Conservation (phyloP, 2,797 vertebrate species). For the Acanthurus tractus region DNA sequence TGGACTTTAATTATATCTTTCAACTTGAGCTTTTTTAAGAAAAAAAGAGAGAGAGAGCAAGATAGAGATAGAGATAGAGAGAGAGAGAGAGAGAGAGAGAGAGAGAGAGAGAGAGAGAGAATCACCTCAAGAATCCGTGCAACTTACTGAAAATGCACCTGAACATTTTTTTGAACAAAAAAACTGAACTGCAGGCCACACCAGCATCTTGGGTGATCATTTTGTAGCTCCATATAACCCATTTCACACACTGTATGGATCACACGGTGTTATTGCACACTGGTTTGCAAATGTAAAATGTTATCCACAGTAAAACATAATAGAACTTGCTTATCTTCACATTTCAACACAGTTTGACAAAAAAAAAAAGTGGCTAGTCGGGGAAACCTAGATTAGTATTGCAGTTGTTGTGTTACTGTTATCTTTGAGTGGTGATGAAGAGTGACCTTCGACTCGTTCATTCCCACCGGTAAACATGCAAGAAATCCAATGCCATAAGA, state of each 20-base stretch:
- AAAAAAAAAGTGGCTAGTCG: constrained; percentile 53
- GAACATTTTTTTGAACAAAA: constrained; percentile 39
- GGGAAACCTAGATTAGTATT: constrained; percentile 69
- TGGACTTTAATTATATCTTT: constrained; percentile 52
- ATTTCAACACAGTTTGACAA: constrained; percentile 74
- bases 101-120: background rate
- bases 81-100: background rate
- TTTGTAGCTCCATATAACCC: constrained; percentile 54
- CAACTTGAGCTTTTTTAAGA: constrained; percentile 29
- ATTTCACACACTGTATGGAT: constrained; percentile 37
- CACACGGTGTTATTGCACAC: constrained; percentile 77
- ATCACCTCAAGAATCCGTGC: constrained; percentile 38
- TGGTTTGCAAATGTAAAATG: constrained; percentile 66
- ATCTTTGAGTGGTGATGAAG: constrained; percentile 63
- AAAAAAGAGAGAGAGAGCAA: background rate
- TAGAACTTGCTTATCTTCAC: constrained; percentile 71
- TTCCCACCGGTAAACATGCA: constrained; percentile 78
- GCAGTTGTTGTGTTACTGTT: constrained; percentile 63
- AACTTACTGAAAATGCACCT: constrained; percentile 51
- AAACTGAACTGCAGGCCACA: constrained; percentile 54
- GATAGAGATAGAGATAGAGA: too few species aligned
- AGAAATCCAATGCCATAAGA: constrained; percentile 54
- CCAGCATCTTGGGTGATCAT: constrained; percentile 57
- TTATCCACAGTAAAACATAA: constrained; percentile 73
- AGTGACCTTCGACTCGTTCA: constrained; percentile 59